phyloP scores from a whole-genome alignment of 2,113 vertebrate genomes.

The Ptilonorhynchus violaceus region DNA sequence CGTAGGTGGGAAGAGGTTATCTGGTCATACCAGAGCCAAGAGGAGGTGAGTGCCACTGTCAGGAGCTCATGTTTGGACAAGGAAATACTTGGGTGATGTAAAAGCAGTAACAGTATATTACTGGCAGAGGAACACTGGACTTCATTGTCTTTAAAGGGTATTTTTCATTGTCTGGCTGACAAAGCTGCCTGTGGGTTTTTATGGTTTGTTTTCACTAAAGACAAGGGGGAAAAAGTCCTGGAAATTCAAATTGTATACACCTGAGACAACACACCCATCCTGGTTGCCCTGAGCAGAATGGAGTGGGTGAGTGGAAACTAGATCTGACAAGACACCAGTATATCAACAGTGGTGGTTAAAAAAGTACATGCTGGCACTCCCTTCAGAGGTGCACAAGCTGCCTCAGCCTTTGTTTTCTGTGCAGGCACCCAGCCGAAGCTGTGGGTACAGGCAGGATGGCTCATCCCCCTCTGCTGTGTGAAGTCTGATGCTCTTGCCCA shows the following conservation, averaged over 20 bases:
- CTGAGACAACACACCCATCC: neutral
- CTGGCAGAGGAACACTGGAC: neutral
- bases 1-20: rapidly evolving
- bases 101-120: neutral
- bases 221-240: neutral
- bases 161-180: neutral
- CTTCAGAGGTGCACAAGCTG: neutral
- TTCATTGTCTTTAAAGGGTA: neutral
- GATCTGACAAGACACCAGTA: neutral
- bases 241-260: neutral
- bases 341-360: neutral
- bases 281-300: neutral
- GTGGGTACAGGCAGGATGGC: neutral
- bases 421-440: neutral
- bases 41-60: neutral
- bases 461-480: neutral
- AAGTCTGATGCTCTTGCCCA: neutral
- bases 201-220: neutral
- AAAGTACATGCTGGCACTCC: neutral
- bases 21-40: neutral
- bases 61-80: neutral
- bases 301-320: neutral
- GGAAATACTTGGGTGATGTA: neutral
- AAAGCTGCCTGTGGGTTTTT: neutral
- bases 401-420: neutral